Evolutionary conservation across 1,140 invertebrate species (phyloP).

Genomic region (Proctacanthus coquilletti): DNA sequence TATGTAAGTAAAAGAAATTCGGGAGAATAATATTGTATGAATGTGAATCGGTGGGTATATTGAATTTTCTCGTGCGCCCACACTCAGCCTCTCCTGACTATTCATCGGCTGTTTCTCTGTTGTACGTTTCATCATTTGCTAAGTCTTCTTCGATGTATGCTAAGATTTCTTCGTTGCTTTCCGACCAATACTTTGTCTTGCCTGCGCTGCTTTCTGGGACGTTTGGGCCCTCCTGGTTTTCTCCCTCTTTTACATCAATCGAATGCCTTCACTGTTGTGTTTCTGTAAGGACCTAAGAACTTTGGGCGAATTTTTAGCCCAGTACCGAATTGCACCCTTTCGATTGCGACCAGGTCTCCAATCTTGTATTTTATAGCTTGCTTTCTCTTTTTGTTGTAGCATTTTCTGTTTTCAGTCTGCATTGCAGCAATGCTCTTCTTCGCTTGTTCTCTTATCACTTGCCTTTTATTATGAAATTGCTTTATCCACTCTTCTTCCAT

Average conservation of each 20-base stretch:
- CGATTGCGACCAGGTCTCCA: background rate
- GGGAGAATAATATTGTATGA: too few relatives aligned
- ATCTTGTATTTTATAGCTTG: background rate
- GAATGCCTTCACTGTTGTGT: background rate
- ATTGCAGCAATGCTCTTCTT: slow-evolving; percentile 4
- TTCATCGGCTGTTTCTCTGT: background rate
- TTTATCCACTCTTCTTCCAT: background rate
- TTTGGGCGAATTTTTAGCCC: background rate
- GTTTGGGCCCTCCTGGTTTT: background rate
- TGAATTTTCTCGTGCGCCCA: too few relatives aligned
- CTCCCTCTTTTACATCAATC: background rate
- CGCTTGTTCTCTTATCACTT: background rate
- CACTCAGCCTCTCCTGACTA: slow-evolving; percentile 1
- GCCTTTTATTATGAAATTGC: background rate
- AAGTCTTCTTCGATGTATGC: background rate
- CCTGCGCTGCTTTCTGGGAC: background rate
- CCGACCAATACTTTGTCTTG: background rate
- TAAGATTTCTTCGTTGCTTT: background rate
- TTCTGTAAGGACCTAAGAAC: background rate
- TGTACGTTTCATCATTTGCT: background rate
- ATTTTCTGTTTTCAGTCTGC: slow-evolving; percentile 3
- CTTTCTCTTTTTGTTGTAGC: slow-evolving; percentile 2
- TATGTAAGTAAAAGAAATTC: too few relatives aligned
- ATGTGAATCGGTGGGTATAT: too few relatives aligned
- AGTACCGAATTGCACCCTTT: background rate